phyloP scores from a whole-genome alignment of 2,797 vertebrate genomes.

The Pristis pectinata region DNA sequence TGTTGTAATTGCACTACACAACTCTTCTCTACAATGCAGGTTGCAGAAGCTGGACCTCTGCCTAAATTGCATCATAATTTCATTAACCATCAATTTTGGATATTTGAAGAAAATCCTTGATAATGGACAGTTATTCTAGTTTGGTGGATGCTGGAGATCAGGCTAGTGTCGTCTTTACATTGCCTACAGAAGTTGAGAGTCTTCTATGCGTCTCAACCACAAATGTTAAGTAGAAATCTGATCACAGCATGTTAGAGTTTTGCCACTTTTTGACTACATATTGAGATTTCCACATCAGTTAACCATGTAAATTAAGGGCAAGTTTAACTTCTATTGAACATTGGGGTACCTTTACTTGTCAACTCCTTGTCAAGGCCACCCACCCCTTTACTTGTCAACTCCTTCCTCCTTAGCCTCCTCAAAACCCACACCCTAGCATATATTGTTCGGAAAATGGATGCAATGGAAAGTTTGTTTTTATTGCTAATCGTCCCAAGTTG shows the following conservation, averaged over 20 bases:
- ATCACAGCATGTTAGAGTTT: neutral
- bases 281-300: too few species aligned
- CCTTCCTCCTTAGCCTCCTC: too few species aligned
- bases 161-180: neutral
- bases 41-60: constrained; percentile 2
- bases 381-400: too few species aligned
- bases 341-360: too few species aligned
- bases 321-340: too few species aligned
- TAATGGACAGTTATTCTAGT: neutral
- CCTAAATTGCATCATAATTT: neutral
- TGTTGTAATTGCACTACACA: constrained; percentile 28
- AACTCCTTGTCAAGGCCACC: too few species aligned
- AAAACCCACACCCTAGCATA: too few species aligned
- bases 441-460: too few species aligned
- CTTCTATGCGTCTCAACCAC: neutral
- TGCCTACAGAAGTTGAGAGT: neutral
- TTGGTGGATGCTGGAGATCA: neutral
- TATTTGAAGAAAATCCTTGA: neutral
- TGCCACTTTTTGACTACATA: neutral
- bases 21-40: constrained; percentile 23
- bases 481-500: too few species aligned
- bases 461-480: too few species aligned
- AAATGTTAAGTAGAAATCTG: neutral
- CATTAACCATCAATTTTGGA: neutral
- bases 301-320: too few species aligned